Conservation (phyloP, 2,888 invertebrate genomes). For the Rhabditoides inermis region DNA sequence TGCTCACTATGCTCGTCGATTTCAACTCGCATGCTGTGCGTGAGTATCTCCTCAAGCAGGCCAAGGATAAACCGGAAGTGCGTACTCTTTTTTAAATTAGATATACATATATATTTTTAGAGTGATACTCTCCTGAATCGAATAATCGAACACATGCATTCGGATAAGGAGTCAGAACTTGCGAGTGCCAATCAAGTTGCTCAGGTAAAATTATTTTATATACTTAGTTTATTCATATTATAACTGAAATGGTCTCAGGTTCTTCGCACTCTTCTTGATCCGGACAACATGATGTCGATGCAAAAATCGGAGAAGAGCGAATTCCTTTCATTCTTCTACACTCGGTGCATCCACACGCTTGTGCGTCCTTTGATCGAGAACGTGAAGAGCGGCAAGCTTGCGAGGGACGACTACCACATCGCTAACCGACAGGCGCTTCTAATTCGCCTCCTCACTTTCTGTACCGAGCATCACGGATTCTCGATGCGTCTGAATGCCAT, state of each 20-base stretch:
- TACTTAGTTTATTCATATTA: background rate
- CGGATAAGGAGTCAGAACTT: conserved; percentile 82
- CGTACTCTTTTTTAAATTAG: conserved; percentile 3
- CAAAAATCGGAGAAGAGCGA: conserved; percentile 90
- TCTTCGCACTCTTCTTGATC: conserved; percentile 42
- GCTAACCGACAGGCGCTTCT: conserved; percentile 89
- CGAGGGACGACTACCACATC: conserved; percentile 78
- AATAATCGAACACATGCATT: conserved; percentile 94
- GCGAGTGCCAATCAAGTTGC: conserved; percentile 89
- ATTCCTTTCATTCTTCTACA: conserved; percentile 96
- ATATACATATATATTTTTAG: conserved; percentile 57
- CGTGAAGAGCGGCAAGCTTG: conserved; percentile 58
- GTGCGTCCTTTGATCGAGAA: conserved; percentile 91
- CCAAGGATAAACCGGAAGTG: conserved; percentile 58
- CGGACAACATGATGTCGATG: conserved; percentile 44
- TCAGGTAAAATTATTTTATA: conserved; percentile 62
- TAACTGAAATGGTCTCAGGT: conserved; percentile 16
- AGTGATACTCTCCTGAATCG: conserved; percentile 81
- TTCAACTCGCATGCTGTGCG: conserved; percentile 92
- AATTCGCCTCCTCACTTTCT: conserved; percentile 88
- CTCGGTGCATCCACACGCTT: conserved; percentile 88
- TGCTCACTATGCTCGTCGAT: conserved; percentile 88
- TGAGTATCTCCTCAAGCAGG: conserved; percentile 89
- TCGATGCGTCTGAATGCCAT: conserved; percentile 87
- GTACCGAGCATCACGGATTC: conserved; percentile 82